phyloP scores from a whole-genome alignment of 1,140 invertebrate species.

The Dryas iulia region DNA sequence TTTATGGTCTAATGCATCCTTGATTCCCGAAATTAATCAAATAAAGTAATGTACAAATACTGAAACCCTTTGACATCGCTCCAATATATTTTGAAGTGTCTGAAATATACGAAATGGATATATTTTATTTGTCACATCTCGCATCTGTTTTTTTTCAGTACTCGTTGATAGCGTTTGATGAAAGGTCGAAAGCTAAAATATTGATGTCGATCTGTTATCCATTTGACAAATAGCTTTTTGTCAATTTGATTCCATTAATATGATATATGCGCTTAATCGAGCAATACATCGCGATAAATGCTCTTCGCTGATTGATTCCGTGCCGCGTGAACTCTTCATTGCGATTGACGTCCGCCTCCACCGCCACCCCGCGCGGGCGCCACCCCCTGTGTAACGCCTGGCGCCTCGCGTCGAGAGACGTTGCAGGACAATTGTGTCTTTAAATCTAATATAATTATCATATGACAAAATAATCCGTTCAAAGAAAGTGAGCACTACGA shows the following conservation, averaged over 20 bases:
- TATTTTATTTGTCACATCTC: not conserved
- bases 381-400: not conserved
- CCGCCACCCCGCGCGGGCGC: not conserved
- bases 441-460: not conserved
- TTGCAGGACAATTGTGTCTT: not conserved
- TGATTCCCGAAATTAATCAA: not conserved
- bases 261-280: slow-evolving; percentile 31
- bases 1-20: not conserved
- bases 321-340: slow-evolving; percentile 35
- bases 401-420: not conserved
- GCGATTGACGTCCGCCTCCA: slow-evolving; percentile 36
- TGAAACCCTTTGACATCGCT: too few relatives aligned
- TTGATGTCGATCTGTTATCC: slow-evolving; percentile 7
- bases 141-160: not conserved
- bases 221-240: slow-evolving; percentile 33
- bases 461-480: too few relatives aligned
- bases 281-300: slow-evolving; percentile 39
- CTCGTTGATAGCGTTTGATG: not conserved
- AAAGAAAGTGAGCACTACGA: too few relatives aligned
- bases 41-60: not conserved
- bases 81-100: not conserved
- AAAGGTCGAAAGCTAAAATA: slow-evolving; percentile 1
- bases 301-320: slow-evolving; percentile 49
- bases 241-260: slow-evolving; percentile 33
- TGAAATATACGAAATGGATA: not conserved